Percentiles rank a stretch among this genome's conserved stretches.
Evolutionary conservation across 2,888 invertebrate genomes (phyloP).

Genomic region (Tiliacea aurago): DNA sequence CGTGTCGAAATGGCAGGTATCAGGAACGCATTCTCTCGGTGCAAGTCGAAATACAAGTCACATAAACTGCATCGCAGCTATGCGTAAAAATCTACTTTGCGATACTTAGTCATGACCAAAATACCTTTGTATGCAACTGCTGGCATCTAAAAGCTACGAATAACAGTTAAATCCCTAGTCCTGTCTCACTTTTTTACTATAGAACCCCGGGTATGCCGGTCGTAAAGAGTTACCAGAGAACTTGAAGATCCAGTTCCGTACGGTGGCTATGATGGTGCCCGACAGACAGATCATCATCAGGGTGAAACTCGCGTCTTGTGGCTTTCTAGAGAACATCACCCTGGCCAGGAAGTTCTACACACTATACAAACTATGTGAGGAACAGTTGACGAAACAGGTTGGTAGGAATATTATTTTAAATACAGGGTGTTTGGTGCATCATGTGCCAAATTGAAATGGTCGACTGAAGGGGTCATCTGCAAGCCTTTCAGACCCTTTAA

Average conservation of each 20-base stretch:
- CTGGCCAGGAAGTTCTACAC: constrained; percentile 99
- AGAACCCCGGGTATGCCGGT: constrained; percentile 99
- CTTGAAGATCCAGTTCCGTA: constrained; percentile 98
- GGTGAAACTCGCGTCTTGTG: constrained; percentile 98
- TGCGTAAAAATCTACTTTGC: not conserved
- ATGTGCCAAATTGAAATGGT: too few relatives aligned
- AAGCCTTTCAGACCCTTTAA: too few relatives aligned
- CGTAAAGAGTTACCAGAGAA: constrained; percentile 99
- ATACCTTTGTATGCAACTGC: not conserved
- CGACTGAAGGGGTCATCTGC: too few relatives aligned
- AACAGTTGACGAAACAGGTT: constrained; percentile 98
- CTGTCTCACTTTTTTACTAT: constrained; percentile 14
- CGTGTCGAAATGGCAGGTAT: not conserved
- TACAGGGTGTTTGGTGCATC: too few relatives aligned
- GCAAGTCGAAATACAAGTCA: not conserved
- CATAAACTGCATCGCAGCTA: not conserved
- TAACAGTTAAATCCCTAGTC: not conserved
- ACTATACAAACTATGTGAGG: constrained; percentile 98
- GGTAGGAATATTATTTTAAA: constrained; percentile 1
- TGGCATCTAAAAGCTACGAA: not conserved
- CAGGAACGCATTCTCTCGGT: not conserved
- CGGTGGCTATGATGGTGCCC: constrained; percentile 99
- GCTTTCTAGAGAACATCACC: constrained; percentile 98
- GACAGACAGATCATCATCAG: constrained; percentile 99
- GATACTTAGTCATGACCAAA: not conserved